Percentiles rank a stretch among this genome's conserved stretches.
Evolutionary conservation across 30 jellyfish, hydroid and myxozoan genomes (phyloP).

Genomic region (Mastigias papua): DNA sequence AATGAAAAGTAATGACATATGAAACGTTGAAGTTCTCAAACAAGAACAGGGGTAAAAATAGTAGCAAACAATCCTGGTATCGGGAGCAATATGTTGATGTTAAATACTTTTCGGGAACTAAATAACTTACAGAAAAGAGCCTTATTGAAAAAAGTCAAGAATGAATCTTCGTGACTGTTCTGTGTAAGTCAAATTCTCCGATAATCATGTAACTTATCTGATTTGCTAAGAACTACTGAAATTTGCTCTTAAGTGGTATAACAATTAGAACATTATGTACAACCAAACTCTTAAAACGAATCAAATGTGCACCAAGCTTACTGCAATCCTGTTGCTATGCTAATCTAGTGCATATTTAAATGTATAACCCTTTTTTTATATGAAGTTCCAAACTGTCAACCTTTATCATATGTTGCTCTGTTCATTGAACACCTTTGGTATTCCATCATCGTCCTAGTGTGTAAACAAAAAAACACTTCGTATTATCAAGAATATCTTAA

Average conservation of each 20-base stretch:
- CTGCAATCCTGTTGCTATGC: constrained; percentile 68
- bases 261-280: constrained; percentile 41
- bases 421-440: constrained; percentile 77
- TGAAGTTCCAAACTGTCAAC: neutral
- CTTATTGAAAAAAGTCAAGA: too few relatives aligned
- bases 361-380: constrained; percentile 9
- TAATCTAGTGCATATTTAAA: constrained; percentile 27
- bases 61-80: too few relatives aligned
- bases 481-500: neutral
- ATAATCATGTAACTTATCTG: neutral
- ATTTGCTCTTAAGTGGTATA: neutral
- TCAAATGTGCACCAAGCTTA: constrained; percentile 66
- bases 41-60: too few relatives aligned
- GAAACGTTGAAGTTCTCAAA: too few relatives aligned
- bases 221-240: neutral
- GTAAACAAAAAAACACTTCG: neutral
- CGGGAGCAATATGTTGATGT: too few relatives aligned
- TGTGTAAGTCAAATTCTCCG: neutral
- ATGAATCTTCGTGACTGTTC: too few relatives aligned
- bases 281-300: constrained; percentile 44
- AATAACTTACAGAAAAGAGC: too few relatives aligned
- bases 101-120: too few relatives aligned
- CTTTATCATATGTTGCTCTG: constrained; percentile 64
- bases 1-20: too few relatives aligned
- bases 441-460: constrained; percentile 70